Percentiles rank a stretch among this genome's conserved stretches.
phyloP scores from a whole-genome alignment of 2,113 vertebrate species.

The Lasiurus cinereus region DNA sequence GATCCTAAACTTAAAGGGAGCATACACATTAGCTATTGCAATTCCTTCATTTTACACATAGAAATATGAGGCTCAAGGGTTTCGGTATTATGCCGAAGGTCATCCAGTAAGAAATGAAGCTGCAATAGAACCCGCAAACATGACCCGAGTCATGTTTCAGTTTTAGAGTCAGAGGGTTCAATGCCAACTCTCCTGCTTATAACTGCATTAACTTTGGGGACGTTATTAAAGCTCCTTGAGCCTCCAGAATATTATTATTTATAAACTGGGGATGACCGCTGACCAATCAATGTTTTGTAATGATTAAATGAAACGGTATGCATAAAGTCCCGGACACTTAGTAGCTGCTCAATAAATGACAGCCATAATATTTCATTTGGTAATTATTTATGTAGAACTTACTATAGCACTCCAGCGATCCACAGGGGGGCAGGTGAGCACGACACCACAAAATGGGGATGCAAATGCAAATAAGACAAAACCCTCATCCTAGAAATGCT shows the following conservation, averaged over 20 bases:
- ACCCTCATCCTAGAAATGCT: not conserved
- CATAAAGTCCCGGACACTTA: not conserved
- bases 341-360: constrained; percentile 15
- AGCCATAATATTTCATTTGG: not conserved
- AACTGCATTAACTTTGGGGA: not conserved
- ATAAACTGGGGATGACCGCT: constrained; percentile 6
- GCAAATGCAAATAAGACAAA: constrained; percentile 38
- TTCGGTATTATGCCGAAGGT: not conserved
- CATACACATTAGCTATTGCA: not conserved
- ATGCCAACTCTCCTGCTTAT: constrained; percentile 1
- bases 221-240: not conserved
- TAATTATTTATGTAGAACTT: constrained; percentile 14
- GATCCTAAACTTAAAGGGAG: constrained; percentile 19
- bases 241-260: not conserved
- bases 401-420: no score
- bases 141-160: not conserved
- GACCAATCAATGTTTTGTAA: not conserved
- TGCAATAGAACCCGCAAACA: not conserved
- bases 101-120: constrained; percentile 47
- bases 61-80: not conserved
- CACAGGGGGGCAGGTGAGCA: no score
- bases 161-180: not conserved
- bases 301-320: constrained; percentile 40
- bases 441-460: not conserved
- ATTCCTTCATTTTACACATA: constrained; percentile 19